These are phyloP conservation scores for Orius laevigatus DNA, from an alignment of 1,140 invertebrate genomes.

Conservation along the genomic window DNA sequence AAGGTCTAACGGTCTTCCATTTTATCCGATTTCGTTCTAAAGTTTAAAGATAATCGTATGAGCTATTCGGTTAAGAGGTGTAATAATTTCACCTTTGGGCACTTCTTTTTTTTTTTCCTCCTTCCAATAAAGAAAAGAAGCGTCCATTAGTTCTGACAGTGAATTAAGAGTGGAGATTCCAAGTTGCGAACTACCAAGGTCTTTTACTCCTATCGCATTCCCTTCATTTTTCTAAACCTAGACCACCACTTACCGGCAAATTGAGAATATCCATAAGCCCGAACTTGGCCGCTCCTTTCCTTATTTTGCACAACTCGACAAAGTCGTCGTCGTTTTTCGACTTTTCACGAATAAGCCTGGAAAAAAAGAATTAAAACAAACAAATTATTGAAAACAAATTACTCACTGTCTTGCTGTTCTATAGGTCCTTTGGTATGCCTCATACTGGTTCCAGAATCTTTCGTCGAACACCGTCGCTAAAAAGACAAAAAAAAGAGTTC, in stretches of 20 bases:
- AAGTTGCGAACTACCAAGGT: too few relatives aligned
- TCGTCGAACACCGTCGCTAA: constrained; percentile 26
- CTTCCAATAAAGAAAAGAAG: too few relatives aligned
- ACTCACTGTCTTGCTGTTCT: constrained; percentile 25
- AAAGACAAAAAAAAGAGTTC: constrained; percentile 14
- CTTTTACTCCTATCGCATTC: too few relatives aligned
- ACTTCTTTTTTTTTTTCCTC: too few relatives aligned
- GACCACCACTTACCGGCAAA: constrained; percentile 31
- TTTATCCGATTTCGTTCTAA: too few relatives aligned
- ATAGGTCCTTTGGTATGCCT: constrained; percentile 26
- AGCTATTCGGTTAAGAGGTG: too few relatives aligned
- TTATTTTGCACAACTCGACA: constrained; percentile 27
- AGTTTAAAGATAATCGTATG: too few relatives aligned
- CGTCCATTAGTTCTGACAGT: too few relatives aligned
- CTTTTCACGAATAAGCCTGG: constrained; percentile 28
- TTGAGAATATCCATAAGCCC: constrained; percentile 26
- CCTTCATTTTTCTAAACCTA: too few relatives aligned
- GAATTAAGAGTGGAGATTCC: too few relatives aligned
- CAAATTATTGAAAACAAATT: not conserved
- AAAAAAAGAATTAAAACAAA: constrained; percentile 9
- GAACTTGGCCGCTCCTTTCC: constrained; percentile 28
- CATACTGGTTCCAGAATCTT: constrained; percentile 27
- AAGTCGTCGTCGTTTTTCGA: constrained; percentile 30
- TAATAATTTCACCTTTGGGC: too few relatives aligned
- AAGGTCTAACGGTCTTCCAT: too few relatives aligned